Conservation (phyloP, 2,888 invertebrate genomes). For the Amitus sp. region DNA sequence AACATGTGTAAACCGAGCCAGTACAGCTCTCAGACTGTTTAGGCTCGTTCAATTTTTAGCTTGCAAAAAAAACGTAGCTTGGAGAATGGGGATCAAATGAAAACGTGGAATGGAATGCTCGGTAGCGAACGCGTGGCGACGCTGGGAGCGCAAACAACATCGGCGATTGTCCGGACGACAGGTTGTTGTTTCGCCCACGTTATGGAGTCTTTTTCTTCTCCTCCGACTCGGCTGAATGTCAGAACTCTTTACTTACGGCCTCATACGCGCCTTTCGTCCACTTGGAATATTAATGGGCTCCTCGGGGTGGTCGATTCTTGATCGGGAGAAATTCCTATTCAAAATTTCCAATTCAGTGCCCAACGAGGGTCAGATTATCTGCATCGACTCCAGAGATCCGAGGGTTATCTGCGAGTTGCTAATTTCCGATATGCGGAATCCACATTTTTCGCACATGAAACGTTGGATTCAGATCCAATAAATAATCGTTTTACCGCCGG, state of each 20-base stretch:
- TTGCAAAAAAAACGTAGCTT: too few relatives aligned
- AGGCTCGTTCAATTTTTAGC: too few relatives aligned
- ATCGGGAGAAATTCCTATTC: conserved; percentile 19
- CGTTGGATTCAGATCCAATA: neutral
- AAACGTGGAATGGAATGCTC: conserved; percentile 1
- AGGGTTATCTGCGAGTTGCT: neutral
- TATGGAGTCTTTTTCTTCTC: conserved; percentile 39
- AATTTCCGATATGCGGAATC: neutral
- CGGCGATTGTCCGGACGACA: conserved; percentile 46
- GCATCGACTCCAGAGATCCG: too few relatives aligned
- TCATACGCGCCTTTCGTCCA: conserved; percentile 43
- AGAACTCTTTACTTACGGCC: conserved; percentile 45
- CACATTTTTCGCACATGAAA: neutral
- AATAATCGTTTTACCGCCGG: too few relatives aligned
- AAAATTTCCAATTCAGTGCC: too few relatives aligned
- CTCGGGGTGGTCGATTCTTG: conserved; percentile 54
- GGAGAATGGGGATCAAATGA: too few relatives aligned
- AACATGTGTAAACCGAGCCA: too few relatives aligned
- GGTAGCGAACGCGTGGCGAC: conserved; percentile 26
- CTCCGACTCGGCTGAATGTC: conserved; percentile 47
- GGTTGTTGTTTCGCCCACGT: conserved; percentile 46
- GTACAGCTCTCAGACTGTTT: too few relatives aligned
- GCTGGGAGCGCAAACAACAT: conserved; percentile 29
- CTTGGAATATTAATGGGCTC: conserved; percentile 55
- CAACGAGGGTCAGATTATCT: too few relatives aligned